A percentile compares a stretch with the other conserved stretches of the same genome.
Evolutionary conservation across 2,888 invertebrate genomes (phyloP).

Genomic region (Drosophila parthenogenetica): DNA sequence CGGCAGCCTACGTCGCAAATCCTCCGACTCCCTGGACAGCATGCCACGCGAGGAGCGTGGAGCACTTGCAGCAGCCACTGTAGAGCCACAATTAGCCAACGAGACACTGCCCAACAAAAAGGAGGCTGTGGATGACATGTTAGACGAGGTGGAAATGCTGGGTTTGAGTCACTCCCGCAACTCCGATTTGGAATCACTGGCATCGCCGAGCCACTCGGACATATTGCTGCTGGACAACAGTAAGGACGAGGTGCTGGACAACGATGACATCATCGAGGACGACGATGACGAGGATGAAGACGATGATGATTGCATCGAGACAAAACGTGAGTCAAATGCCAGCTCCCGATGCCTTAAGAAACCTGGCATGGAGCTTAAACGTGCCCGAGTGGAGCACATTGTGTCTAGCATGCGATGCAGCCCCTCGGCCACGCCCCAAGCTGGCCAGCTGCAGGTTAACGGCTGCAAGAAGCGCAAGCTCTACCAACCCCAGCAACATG

Average conservation of each 20-base stretch:
- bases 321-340: slow-evolving; percentile 86
- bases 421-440: slow-evolving; percentile 89
- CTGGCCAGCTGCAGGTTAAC: slow-evolving; percentile 87
- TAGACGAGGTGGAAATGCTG: slow-evolving; percentile 84
- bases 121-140: slow-evolving; percentile 80
- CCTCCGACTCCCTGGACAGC: slow-evolving; percentile 76
- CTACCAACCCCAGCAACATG: slow-evolving; percentile 97
- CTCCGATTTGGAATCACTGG: slow-evolving; percentile 86
- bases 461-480: slow-evolving; percentile 98
- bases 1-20: slow-evolving; percentile 72
- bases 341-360: slow-evolving; percentile 85
- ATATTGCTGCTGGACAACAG: slow-evolving; percentile 86
- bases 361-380: slow-evolving; percentile 92
- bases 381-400: slow-evolving; percentile 97
- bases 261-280: slow-evolving; percentile 85
- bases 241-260: slow-evolving; percentile 88
- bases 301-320: slow-evolving; percentile 85
- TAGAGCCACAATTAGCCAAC: slow-evolving; percentile 18
- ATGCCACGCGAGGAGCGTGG: slow-evolving; percentile 51
- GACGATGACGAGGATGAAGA: slow-evolving; percentile 87
- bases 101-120: slow-evolving; percentile 80
- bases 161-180: slow-evolving; percentile 80
- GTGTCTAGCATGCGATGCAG: slow-evolving; percentile 96
- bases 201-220: slow-evolving; percentile 86
- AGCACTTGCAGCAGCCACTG: slow-evolving; percentile 33